A percentile compares a stretch with the other conserved stretches of the same genome.
These are phyloP conservation scores for Phacellophora camtschatica DNA, from an alignment of 30 jellyfish, hydroid and myxozoan genomes.

Conservation along the genomic window DNA sequence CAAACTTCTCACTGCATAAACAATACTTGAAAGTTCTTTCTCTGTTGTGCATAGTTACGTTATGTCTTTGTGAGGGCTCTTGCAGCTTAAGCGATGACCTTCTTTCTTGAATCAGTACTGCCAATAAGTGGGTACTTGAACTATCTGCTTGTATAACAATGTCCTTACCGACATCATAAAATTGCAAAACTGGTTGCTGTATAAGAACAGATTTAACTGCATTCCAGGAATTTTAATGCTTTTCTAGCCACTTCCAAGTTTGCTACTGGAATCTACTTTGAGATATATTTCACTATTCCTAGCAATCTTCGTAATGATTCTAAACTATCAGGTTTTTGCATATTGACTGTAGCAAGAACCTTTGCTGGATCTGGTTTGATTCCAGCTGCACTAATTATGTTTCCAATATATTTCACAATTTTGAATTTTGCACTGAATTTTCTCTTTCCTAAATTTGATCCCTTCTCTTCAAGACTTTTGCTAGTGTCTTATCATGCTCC, in stretches of 20 bases:
- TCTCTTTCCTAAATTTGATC: neutral
- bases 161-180: conserved; percentile 20
- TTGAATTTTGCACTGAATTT: neutral
- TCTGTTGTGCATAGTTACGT: conserved; percentile 36
- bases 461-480: neutral
- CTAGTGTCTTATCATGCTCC: conserved; percentile 8
- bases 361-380: conserved; percentile 42
- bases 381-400: conserved; percentile 7
- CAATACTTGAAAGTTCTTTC: conserved; percentile 33
- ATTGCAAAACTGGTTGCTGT: conserved; percentile 29
- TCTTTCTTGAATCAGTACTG: conserved; percentile 48
- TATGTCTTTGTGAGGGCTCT: conserved; percentile 42
- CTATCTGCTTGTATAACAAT: conserved; percentile 33
- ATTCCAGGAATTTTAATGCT: conserved; percentile 40
- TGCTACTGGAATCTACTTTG: conserved; percentile 33
- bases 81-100: conserved; percentile 53
- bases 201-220: conserved; percentile 13
- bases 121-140: conserved; percentile 34
- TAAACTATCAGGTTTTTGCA: conserved; percentile 34
- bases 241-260: conserved; percentile 2
- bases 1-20: conserved; percentile 24
- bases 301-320: neutral
- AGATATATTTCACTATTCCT: conserved; percentile 22
- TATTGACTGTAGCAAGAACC: neutral
- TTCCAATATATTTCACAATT: neutral